Evolutionary conservation across 2,797 vertebrate genomes (phyloP), one percentile per base, ranked within the genome.

Genomic region (Pantherophis alleghaniensis): DNA sequence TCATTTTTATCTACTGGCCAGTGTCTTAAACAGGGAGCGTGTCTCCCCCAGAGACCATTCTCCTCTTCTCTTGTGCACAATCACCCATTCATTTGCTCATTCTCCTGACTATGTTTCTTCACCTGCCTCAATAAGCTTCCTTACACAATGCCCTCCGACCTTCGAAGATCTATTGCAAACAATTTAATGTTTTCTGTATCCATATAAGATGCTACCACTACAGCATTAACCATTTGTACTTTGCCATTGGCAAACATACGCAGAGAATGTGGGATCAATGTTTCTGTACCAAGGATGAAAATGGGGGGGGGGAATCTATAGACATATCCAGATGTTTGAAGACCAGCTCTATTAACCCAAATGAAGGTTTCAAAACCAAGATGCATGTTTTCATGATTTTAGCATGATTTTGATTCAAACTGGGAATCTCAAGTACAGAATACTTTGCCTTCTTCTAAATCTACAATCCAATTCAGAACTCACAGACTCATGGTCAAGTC

Each of bases 21-120:
- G 74, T 93, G 88, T 18, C 90, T 95, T 59, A 93, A 69, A 95
- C 26, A 87, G 24, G 37, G 55, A 95, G 63, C 60, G 86, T 22
- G 28, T 26, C 63, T 26, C 14, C 53, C 66, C 51, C 9, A 51
- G 32, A 56, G 60, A 10, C 26, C n/a, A 51, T 26, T 91, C 2
- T 26, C 37, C 6, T 83, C 37, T 37, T 22, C 53, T 12, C 59
- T 90, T 47, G 28, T 56, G 22, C 89, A 66, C 32, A 26, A 28
- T 69, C 6, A 86, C 37, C 47, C 42, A 22, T 91, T 94, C 87
- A 90, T 94, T 69, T 69, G 13, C 90, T 94, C 89, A 92, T 94
- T 61, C 60, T 60, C 91, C 61, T 11, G 1, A 22, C 59, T 12
- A 1, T 32, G 26, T 90, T 51, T 56, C 57, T 90, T 95, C 91